Conservation (phyloP, 1,140 invertebrate species). For the Drosophila athabasca region DNA sequence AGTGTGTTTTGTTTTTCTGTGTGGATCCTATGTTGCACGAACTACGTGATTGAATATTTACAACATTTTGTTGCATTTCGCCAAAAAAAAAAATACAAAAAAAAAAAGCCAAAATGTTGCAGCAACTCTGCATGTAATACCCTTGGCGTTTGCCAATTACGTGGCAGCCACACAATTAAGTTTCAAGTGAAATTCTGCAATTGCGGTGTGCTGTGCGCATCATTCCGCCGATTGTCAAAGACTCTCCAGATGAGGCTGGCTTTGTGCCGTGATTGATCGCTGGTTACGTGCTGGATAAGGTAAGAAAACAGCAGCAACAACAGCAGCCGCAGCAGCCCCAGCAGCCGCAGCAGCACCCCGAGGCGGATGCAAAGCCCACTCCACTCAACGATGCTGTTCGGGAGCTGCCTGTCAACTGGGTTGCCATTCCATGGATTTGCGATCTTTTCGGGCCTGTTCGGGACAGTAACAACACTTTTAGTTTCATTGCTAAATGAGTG, state of each 20-base stretch:
- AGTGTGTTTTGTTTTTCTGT: constrained; percentile 15
- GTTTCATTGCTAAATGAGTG: constrained; percentile 80
- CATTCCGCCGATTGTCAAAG: constrained; percentile 68
- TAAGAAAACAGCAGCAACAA: constrained; percentile 27
- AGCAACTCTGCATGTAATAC: constrained; percentile 59
- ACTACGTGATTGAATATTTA: constrained; percentile 80
- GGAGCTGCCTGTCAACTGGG: constrained; percentile 76
- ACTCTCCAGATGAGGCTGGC: constrained; percentile 58
- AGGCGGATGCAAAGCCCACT: constrained; percentile 65
- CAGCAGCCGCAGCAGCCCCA: constrained; percentile 13
- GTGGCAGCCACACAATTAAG: constrained; percentile 65
- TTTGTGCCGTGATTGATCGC: constrained; percentile 71
- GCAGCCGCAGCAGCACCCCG: constrained; percentile 20
- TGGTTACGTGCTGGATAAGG: constrained; percentile 73
- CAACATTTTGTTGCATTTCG: constrained; percentile 73
- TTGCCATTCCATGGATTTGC: constrained; percentile 56
- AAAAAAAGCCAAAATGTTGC: constrained; percentile 21
- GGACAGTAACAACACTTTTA: constrained; percentile 78
- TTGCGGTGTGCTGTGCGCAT: constrained; percentile 66
- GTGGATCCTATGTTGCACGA: constrained; percentile 63
- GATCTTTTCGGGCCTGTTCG: constrained; percentile 11
- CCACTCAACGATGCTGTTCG: constrained; percentile 45
- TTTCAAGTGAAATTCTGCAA: constrained; percentile 79
- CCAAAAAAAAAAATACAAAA: constrained; percentile 24
- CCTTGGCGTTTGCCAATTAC: constrained; percentile 75